Evolutionary conservation across 2,888 invertebrate species (phyloP), one percentile per base, ranked within the genome.

Genomic region (Lapara coniferarum): DNA sequence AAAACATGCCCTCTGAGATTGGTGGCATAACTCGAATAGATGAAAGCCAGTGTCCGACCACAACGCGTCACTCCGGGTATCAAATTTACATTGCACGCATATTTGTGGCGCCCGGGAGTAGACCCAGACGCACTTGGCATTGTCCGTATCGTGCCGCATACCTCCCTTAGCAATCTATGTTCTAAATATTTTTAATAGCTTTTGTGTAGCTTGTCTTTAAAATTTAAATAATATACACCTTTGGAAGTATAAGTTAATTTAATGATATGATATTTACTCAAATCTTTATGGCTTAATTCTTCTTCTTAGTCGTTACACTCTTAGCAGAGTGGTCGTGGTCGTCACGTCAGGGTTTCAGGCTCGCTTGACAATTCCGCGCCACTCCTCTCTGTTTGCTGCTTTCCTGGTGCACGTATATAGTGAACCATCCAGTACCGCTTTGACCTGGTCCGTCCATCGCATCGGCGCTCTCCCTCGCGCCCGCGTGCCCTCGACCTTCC

Each of bases 31-130:
- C 83, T 84, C 73, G 78, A 80, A 84, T 85, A 83, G 85, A 83
- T 80, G 81, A 80, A 81, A 81, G 81, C 78, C 81, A 77, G 78
- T 71, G 81, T 79, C 81, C 77, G 81, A 86, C 88, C 87, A 83
- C 88, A 82, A 71, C 81, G 78, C 82, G 82, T 88, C 87, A 83
- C 85, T 86, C 81, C 74, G 78, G 87, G 89, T 84, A 90, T 90
- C 90, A 91, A 90, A 89, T 90, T 88, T 86, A 88, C 90, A 89
- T 92, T 83, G 88, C 85, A 74, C 82, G 84, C 90, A 91, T 91
- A 87, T 84, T 89, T 92, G 92, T 76, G 91, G 92, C 75, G 72
- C 79, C 79, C 78, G 77, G 75, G 76, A 81, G 80, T 77, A 75
- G 80, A 80, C 84, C 84, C 81, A 75, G 79, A 80, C 84, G 84